A percentile compares a stretch with the other conserved stretches of the same genome.
Conservation (phyloP, 2,113 vertebrate species). For the Perca flavescens region DNA sequence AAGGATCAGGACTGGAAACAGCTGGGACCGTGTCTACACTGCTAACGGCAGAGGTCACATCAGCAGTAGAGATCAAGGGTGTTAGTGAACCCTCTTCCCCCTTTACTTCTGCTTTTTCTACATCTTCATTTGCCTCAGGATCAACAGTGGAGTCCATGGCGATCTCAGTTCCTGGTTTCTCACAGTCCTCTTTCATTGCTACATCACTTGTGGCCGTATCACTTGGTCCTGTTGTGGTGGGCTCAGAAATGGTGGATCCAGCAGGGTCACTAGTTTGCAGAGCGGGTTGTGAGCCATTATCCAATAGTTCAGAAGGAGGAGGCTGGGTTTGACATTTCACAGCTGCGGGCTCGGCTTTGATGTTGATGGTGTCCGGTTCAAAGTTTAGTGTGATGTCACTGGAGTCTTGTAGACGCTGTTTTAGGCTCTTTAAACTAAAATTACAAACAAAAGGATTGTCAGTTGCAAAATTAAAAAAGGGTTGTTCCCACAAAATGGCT, state of each 20-base stretch:
- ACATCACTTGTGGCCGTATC: background rate
- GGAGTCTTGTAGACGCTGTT: conserved; percentile 21
- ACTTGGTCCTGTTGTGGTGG: background rate
- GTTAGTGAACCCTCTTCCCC: background rate
- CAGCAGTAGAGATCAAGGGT: background rate
- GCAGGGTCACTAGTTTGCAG: background rate
- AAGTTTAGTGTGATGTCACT: background rate
- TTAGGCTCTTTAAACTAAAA: conserved; percentile 46
- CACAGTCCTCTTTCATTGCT: background rate
- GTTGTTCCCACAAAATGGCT: background rate
- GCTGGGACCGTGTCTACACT: accelerated
- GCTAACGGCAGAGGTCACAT: background rate
- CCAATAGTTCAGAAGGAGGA: background rate
- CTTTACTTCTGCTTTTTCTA: background rate
- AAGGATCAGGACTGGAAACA: background rate
- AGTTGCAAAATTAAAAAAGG: background rate
- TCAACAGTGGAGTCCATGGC: accelerated
- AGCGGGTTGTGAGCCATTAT: background rate
- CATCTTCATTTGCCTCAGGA: background rate
- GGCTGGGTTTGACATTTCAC: background rate
- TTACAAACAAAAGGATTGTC: background rate
- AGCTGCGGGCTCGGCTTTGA: background rate
- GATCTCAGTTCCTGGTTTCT: background rate
- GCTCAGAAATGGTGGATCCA: background rate
- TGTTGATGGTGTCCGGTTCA: accelerated